These are phyloP conservation scores for Brachionus rubens DNA, from an alignment of 1,140 invertebrate species.

Conservation along the genomic window DNA sequence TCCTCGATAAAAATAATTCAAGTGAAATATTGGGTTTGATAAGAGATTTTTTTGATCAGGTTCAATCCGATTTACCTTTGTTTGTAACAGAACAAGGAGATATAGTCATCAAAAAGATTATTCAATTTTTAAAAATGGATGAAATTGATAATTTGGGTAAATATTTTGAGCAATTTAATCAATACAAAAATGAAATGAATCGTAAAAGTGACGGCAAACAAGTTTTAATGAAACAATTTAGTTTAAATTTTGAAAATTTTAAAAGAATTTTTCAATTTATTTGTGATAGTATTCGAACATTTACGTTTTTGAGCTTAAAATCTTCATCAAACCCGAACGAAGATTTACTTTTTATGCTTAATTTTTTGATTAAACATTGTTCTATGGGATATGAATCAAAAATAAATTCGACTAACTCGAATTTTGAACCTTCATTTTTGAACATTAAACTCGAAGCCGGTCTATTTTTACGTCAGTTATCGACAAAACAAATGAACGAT, in stretches of 20 bases:
- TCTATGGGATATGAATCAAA: not conserved
- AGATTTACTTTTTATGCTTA: not conserved
- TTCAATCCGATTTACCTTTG: not conserved
- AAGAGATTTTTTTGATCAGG: not conserved
- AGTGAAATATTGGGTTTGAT: not conserved
- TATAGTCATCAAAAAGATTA: not conserved
- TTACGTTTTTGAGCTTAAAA: not conserved
- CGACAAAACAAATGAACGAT: constrained; percentile 22
- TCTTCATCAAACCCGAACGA: not conserved
- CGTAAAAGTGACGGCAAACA: not conserved
- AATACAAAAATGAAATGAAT: constrained; percentile 6
- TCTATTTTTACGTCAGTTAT: not conserved
- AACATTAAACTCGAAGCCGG: not conserved
- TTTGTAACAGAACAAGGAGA: not conserved
- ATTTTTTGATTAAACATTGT: constrained; percentile 32
- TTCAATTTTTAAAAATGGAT: not conserved
- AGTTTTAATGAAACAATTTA: constrained; percentile 2
- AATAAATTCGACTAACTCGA: not conserved
- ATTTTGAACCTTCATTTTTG: constrained; percentile 2
- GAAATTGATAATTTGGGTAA: constrained; percentile 21
- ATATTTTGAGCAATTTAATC: constrained; percentile 33
- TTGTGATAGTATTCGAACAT: not conserved
- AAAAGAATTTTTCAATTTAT: constrained; percentile 25
- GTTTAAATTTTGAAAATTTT: constrained; percentile 20
- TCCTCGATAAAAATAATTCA: not conserved